phyloP scores from a whole-genome alignment of 2,797 vertebrate genomes.

The Erithacus rubecula region DNA sequence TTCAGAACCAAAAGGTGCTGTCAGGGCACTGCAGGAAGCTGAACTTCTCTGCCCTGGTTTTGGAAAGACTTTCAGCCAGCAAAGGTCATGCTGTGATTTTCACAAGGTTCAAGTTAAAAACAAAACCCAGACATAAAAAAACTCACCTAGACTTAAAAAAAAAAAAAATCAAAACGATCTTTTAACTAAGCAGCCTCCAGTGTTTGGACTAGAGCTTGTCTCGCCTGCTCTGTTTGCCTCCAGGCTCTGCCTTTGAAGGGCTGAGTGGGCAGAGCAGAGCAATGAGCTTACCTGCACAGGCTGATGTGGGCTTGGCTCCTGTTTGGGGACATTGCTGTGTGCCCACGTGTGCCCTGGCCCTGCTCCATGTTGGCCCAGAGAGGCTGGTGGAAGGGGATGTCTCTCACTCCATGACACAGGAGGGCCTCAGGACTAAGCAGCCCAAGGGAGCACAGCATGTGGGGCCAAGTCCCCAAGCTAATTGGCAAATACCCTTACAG shows the following conservation, averaged over 20 bases:
- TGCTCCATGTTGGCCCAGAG: neutral
- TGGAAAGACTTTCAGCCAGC: neutral
- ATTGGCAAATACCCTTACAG: fast-evolving
- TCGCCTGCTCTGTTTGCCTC: neutral
- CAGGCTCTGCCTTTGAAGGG: slow-evolving; percentile 24
- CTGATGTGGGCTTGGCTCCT: neutral
- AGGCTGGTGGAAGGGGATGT: neutral
- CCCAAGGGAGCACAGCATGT: fast-evolving
- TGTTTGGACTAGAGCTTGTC: neutral
- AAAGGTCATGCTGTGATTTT: neutral
- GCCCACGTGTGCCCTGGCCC: fast-evolving
- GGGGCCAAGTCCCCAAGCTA: neutral
- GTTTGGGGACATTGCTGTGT: fast-evolving
- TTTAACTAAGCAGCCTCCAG: neutral
- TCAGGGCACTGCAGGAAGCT: neutral
- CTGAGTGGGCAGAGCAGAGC: neutral
- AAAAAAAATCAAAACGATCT: neutral
- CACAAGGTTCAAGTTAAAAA: neutral
- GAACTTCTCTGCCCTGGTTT: neutral
- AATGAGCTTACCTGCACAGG: neutral
- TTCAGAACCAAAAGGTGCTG: neutral
- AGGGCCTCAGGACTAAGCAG: neutral
- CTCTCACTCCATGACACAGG: fast-evolving
- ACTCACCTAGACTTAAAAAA: neutral
- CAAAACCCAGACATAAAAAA: slow-evolving; percentile 43